These are phyloP conservation scores for Tapirus indicus DNA, from an alignment of 2,797 vertebrate genomes.

Conservation along the genomic window DNA sequence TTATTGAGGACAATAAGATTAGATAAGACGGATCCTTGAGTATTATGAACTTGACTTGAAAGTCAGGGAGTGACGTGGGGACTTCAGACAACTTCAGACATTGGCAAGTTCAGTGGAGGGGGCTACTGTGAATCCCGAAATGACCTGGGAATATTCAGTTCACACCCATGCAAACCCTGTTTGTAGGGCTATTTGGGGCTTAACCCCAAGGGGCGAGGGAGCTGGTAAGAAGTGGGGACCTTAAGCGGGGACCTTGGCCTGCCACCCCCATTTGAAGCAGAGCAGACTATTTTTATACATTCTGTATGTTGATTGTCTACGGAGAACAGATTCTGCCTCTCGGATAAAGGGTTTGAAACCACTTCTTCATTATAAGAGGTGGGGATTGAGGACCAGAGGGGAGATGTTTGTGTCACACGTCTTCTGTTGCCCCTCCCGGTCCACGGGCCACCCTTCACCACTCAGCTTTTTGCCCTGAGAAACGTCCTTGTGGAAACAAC, in stretches of 20 bases:
- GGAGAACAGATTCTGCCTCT: background rate
- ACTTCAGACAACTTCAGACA: background rate
- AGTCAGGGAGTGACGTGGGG: background rate
- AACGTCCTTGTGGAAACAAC: background rate
- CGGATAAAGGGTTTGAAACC: background rate
- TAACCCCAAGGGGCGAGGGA: background rate
- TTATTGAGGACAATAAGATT: background rate
- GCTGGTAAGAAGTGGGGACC: background rate
- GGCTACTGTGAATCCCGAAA: background rate
- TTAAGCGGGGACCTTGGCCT: background rate
- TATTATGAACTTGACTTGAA: background rate
- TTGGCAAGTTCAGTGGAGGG: background rate
- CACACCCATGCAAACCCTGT: accelerated
- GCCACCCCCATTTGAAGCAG: background rate
- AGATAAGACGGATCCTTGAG: background rate
- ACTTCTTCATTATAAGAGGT: background rate
- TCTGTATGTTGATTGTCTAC: accelerated
- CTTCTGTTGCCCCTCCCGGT: accelerated
- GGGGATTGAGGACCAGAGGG: background rate
- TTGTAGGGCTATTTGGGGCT: background rate
- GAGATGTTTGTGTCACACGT: background rate
- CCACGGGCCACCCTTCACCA: background rate
- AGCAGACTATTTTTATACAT: accelerated
- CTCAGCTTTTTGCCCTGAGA: background rate
- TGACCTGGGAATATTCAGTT: too few species aligned